Base-by-base conservation (phyloP, 1,140 invertebrate genomes). In the Gonioctena quinquepunctata region DNA sequence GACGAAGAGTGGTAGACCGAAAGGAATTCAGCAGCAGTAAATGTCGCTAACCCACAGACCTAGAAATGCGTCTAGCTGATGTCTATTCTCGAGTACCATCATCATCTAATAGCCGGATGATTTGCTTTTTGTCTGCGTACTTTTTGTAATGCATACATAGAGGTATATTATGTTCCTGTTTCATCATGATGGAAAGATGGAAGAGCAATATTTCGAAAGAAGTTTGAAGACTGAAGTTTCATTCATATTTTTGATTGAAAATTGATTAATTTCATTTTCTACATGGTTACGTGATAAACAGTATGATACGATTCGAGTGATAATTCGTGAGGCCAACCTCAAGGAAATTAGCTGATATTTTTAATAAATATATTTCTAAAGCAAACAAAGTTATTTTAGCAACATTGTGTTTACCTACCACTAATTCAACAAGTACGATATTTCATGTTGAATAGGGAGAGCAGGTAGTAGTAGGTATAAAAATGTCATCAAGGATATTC, bases 31-130 rank as follows among this genome's bases (percentile, higher is more conserved):
- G 33, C 33, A n/a, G n/a, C n/a, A n/a, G n/a, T n/a, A n/a, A 49
- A 49, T 49, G 48, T 57, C 21, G 22, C 54, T 57, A 57, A 57
- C 54, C 54, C n/a, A 57, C 21, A 57, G 21, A 57, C 54, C 54
- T 22, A 57, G 54, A 57, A 13, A 57, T 7, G 54, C n/a, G 54
- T 6, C 11, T 57, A 21, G 19, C 22, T 25, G 54, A 21, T 23
- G 21, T 57, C 54, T 57, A 57, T 57, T 25, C 54, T 57, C 54
- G 22, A 25, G 21, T 25, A 57, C 22, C 54, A 57, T 57, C 54
- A 57, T 57, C 54, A 57, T 57, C 54, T 25, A 57, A 57, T 3
- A 21, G 13, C 25, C 18, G 5, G 21, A 57, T 1, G 25, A 25
- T 22, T 23, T n/a, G n/a, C 22, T 5, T 23, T 23, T 57, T 57